Evolutionary conservation across 2,888 invertebrate species (phyloP).

Genomic region (Pammene fasciana): DNA sequence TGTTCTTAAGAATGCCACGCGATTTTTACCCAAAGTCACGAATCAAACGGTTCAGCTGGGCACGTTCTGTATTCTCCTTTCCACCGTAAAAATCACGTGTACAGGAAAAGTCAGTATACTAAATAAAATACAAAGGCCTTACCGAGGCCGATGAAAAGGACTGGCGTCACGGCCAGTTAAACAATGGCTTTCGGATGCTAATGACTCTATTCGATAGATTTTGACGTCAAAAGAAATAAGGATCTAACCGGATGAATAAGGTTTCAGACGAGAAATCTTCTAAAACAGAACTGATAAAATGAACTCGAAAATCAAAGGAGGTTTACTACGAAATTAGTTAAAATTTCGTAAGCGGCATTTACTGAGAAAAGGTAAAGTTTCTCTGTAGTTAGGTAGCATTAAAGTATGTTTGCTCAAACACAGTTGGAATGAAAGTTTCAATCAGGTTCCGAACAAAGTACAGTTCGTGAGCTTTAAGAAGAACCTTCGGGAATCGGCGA

Average conservation of each 20-base stretch:
- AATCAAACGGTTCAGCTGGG: slow-evolving; percentile 6
- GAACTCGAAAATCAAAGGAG: background rate
- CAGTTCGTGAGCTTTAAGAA: too few species aligned
- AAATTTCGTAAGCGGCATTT: background rate
- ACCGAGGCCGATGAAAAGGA: slow-evolving; percentile 52
- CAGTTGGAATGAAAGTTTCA: slow-evolving; percentile 8
- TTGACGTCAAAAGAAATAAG: slow-evolving; percentile 39
- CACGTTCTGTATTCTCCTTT: slow-evolving; percentile 11
- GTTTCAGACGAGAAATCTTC: slow-evolving; percentile 14
- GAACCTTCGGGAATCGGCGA: too few species aligned
- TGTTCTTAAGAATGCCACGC: slow-evolving; percentile 9
- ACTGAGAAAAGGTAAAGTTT: background rate
- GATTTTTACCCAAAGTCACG: slow-evolving; percentile 21
- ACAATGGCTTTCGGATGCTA: slow-evolving; percentile 53
- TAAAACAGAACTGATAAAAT: background rate
- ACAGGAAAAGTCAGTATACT: slow-evolving; percentile 49
- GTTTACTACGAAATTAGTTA: background rate
- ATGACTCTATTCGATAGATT: slow-evolving; percentile 50
- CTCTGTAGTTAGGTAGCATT: background rate
- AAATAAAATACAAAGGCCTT: slow-evolving; percentile 54
- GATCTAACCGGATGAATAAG: slow-evolving; percentile 33
- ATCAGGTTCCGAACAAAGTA: slow-evolving; percentile 17
- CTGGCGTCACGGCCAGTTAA: slow-evolving; percentile 57
- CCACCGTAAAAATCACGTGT: slow-evolving; percentile 19
- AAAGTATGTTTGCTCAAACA: slow-evolving; percentile 12